Conservation (phyloP, 2,888 invertebrate species). For the Drosophila bunnanda region DNA sequence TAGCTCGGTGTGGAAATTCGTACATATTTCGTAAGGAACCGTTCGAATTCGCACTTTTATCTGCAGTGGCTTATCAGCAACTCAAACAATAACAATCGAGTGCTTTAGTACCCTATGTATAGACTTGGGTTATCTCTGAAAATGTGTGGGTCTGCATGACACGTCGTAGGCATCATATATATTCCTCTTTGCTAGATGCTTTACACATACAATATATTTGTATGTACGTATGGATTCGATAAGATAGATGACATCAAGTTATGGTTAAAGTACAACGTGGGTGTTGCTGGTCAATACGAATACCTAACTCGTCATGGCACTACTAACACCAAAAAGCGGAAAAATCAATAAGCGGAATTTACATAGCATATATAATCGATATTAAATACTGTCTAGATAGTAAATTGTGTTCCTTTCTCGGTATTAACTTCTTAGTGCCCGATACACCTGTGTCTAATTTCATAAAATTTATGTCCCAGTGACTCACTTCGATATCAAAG, state of each 20-base stretch:
- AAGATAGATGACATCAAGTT: slow-evolving; percentile 25
- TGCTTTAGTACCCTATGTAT: slow-evolving; percentile 45
- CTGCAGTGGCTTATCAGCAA: slow-evolving; percentile 24
- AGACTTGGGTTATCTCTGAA: slow-evolving; percentile 18
- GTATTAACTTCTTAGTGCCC: neutral
- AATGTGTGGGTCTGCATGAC: slow-evolving; percentile 35
- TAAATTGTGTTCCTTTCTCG: slow-evolving; percentile 7
- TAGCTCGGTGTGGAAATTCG: neutral
- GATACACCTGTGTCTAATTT: neutral
- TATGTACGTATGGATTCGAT: slow-evolving; percentile 5
- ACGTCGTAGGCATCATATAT: slow-evolving; percentile 9
- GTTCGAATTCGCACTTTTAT: slow-evolving; percentile 24
- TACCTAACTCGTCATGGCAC: neutral
- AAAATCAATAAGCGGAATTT: slow-evolving; percentile 11
- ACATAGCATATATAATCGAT: slow-evolving; percentile 15
- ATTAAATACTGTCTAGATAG: slow-evolving; percentile 4
- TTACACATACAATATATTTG: neutral
- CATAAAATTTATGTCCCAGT: neutral
- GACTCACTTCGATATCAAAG: slow-evolving; percentile 25
- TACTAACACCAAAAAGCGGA: neutral
- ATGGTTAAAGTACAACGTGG: slow-evolving; percentile 4
- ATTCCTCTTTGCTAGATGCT: neutral
- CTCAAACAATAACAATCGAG: slow-evolving; percentile 51
- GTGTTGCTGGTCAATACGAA: neutral
- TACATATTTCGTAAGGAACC: slow-evolving; percentile 11